phyloP scores from a whole-genome alignment of 2,888 invertebrate species.

The Glaucopsyche alexis region DNA sequence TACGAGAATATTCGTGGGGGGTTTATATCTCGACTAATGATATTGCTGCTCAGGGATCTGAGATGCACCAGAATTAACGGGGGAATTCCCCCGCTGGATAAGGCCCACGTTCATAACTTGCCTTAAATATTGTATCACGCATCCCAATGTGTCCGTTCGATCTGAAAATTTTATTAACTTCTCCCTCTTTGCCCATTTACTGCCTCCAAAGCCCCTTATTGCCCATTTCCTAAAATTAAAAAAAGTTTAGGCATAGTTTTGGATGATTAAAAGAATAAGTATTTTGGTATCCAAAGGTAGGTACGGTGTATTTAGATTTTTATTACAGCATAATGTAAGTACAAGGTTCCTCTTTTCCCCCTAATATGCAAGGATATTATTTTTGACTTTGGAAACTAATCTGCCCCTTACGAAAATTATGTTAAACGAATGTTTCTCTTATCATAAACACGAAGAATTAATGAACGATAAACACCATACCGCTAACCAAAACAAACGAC shows the following conservation, averaged over 20 bases:
- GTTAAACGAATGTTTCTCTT: constrained; percentile 9
- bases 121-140: not conserved
- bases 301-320: too few species aligned
- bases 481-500: constrained; percentile 14
- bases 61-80: not conserved
- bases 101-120: not conserved
- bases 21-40: not conserved
- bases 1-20: not conserved
- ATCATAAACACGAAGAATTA: not conserved
- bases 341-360: not conserved
- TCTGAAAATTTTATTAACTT: not conserved
- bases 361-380: not conserved
- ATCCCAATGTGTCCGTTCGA: not conserved
- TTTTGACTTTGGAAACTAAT: not conserved
- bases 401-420: not conserved
- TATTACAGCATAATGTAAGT: too few species aligned
- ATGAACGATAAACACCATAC: constrained; percentile 3
- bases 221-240: not conserved
- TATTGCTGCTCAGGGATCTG: constrained; percentile 1
- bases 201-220: not conserved
- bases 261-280: not conserved
- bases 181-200: not conserved
- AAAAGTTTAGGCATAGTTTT: not conserved
- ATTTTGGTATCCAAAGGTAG: too few species aligned
- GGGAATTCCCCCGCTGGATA: not conserved